Base-by-base conservation (phyloP, 2,797 vertebrate genomes). In the Eremophila alpestris region DNA sequence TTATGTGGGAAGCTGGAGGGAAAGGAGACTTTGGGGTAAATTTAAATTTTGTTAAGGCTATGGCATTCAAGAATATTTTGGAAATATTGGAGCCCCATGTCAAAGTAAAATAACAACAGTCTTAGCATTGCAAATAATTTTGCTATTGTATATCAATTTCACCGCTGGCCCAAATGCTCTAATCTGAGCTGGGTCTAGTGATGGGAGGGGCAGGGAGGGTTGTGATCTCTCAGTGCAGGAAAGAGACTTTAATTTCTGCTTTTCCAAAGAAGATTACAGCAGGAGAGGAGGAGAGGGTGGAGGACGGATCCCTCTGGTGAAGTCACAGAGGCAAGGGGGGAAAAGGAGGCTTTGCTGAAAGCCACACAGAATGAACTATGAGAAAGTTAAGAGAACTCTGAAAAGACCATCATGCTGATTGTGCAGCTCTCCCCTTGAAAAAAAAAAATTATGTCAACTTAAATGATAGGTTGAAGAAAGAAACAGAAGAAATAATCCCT, bases 401-500 rank as follows among this genome's bases (percentile, higher is more conserved):
- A 73, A 79, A 76, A 83, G 27, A 91, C 9, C 63, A 56, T 49
- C 9, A 3, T 46, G 34, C 3, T 2, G 2, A 74, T 70, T 70
- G 49, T 64, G 30, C 24, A 70, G 30, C 18, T 70, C 26, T 67
- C 27, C 58, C 7, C 40, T 74, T 46, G 52, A 9, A 73, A 73
- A 86, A 86, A 26, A 36, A 13, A 24, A 1, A 17, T 30, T 1
- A 56, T 36, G 30, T 76, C 2, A 4, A 43, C 24, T 83, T 89
- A 84, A 79, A 82, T 77, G 62, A 85, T 54, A 74, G 43, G 17
- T 29, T 78, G 27, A 20, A 60, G 69, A 87, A 69, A 58, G 27
- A 64, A 94, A 52, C 15, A 76, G 55, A 87, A 89, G 63, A 84
- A 92, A 75, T 89, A 87, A 87, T 60, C 34, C 90, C 68, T 87